phyloP scores from a whole-genome alignment of 1,140 invertebrate species.

The Choristoneura fumiferana region DNA sequence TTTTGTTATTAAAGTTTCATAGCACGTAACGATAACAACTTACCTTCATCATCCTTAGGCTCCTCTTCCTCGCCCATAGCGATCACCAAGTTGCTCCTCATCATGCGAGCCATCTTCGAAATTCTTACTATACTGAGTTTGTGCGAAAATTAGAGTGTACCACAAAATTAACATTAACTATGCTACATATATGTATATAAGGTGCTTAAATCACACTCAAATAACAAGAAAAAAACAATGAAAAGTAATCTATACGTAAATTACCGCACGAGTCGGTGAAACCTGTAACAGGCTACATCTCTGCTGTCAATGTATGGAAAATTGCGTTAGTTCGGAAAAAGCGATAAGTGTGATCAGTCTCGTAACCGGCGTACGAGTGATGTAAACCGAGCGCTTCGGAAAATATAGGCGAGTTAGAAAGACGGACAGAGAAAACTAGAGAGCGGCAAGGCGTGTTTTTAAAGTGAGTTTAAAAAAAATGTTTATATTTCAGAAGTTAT shows the following conservation, averaged over 20 bases:
- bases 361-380: slow-evolving; percentile 58
- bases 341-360: slow-evolving; percentile 56
- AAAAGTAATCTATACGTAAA: slow-evolving; percentile 32
- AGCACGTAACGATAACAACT: slow-evolving; percentile 30
- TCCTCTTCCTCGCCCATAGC: slow-evolving; percentile 39
- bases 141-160: slow-evolving; percentile 53
- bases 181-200: slow-evolving; percentile 47
- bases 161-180: slow-evolving; percentile 33
- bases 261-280: slow-evolving; percentile 67
- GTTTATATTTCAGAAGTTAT: slow-evolving; percentile 10
- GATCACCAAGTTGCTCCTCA: slow-evolving; percentile 61
- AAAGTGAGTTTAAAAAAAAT: not conserved
- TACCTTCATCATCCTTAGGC: slow-evolving; percentile 60
- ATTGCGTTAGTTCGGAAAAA: slow-evolving; percentile 47
- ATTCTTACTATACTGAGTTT: slow-evolving; percentile 66
- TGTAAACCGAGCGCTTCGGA: slow-evolving; percentile 60
- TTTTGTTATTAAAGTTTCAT: not conserved
- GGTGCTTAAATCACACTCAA: slow-evolving; percentile 8
- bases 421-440: slow-evolving; percentile 40
- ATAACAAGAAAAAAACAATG: slow-evolving; percentile 30
- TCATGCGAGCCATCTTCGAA: slow-evolving; percentile 62
- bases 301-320: slow-evolving; percentile 40
- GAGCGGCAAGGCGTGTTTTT: slow-evolving; percentile 30
- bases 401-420: slow-evolving; percentile 64
- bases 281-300: slow-evolving; percentile 67